phyloP scores from a whole-genome alignment of 1,140 invertebrate genomes.

The Phymorhynchus buccinoides region DNA sequence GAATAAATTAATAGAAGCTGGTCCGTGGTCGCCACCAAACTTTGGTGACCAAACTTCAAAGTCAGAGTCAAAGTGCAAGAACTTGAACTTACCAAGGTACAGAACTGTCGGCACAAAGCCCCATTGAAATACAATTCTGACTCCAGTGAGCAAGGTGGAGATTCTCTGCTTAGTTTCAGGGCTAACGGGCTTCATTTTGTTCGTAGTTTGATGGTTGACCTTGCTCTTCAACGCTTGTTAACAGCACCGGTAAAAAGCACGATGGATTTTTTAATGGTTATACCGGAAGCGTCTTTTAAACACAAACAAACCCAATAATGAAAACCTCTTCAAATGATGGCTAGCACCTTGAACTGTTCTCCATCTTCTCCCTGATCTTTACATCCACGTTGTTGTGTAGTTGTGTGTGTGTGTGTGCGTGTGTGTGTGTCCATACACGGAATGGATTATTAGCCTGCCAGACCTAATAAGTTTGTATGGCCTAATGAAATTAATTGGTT shows the following conservation, averaged over 20 bases:
- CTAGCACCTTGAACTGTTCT: no score
- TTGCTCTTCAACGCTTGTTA: neutral
- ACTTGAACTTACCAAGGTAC: slow-evolving; percentile 38
- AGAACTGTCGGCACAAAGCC: slow-evolving; percentile 47
- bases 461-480: no score
- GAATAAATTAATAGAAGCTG: neutral
- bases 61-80: neutral
- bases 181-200: slow-evolving; percentile 34
- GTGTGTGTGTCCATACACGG: neutral
- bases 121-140: slow-evolving; percentile 40
- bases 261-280: neutral
- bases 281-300: neutral
- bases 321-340: no score
- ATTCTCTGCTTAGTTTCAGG: slow-evolving; percentile 44
- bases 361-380: no score
- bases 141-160: slow-evolving; percentile 25
- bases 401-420: neutral
- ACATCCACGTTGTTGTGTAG: no score
- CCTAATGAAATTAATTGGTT: no score
- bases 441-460: neutral
- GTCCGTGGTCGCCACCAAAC: neutral
- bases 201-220: neutral
- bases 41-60: neutral
- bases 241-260: neutral
- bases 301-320: neutral